A percentile compares a stretch with the other conserved stretches of the same genome.
phyloP scores from a whole-genome alignment of 1,140 invertebrate genomes.

The Tetramorium parvispinum region DNA sequence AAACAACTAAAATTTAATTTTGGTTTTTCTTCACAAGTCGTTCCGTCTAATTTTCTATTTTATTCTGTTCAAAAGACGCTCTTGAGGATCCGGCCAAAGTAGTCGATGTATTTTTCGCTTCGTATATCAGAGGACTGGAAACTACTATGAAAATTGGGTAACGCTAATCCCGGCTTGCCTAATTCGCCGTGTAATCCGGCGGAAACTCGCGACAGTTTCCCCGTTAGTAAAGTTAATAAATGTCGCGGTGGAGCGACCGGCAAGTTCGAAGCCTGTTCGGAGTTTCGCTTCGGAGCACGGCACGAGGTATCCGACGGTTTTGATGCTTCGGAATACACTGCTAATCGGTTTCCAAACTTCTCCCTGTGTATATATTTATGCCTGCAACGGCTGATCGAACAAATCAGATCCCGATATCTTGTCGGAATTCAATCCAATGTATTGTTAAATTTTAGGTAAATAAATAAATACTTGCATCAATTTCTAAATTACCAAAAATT shows the following conservation, averaged over 20 bases:
- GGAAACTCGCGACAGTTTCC: conserved; percentile 50
- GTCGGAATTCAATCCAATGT: not conserved
- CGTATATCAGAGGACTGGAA: conserved; percentile 3
- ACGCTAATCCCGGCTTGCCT: conserved; percentile 75
- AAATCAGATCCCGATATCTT: conserved; percentile 66
- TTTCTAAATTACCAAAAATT: not conserved
- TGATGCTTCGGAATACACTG: conserved; percentile 74
- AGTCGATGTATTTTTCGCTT: conserved; percentile 14
- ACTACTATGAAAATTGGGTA: conserved; percentile 51
- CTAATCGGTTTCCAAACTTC: conserved; percentile 78
- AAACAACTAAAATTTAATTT: not conserved
- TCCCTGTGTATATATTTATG: conserved; percentile 35
- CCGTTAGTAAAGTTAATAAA: conserved; percentile 71
- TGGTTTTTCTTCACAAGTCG: not conserved
- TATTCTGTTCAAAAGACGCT: not conserved
- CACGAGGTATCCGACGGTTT: conserved; percentile 71
- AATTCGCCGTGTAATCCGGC: conserved; percentile 79
- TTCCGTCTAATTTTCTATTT: not conserved
- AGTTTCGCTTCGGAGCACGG: conserved; percentile 64
- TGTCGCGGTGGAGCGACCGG: conserved; percentile 63
- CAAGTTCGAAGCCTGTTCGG: conserved; percentile 68
- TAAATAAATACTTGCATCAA: not conserved
- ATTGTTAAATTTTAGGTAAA: not conserved
- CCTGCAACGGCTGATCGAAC: conserved; percentile 56
- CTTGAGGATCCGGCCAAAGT: not conserved